A percentile compares a stretch with the other conserved stretches of the same genome.
Conservation (phyloP, 2,888 invertebrate species). For the Lepidochrysops patricia region DNA sequence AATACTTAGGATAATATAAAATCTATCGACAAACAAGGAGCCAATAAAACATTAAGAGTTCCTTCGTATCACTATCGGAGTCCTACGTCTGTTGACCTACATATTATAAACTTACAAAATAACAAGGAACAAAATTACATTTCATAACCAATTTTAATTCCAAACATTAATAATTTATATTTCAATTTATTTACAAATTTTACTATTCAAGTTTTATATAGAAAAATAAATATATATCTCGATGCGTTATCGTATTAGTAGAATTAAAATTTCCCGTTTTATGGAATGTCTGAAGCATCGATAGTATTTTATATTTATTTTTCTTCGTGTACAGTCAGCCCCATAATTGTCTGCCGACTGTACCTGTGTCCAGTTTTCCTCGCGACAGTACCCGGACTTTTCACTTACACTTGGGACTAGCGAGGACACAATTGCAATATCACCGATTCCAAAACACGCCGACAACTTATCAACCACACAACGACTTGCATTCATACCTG, state of each 20-base stretch:
- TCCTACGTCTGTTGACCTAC: background rate
- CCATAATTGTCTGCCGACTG: background rate
- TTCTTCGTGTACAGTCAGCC: background rate
- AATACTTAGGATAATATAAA: background rate
- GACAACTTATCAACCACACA: conserved; percentile 59
- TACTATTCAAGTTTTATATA: background rate
- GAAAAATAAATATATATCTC: conserved; percentile 7
- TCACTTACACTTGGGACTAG: background rate
- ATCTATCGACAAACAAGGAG: background rate
- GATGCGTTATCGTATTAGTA: conserved; percentile 3
- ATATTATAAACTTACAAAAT: background rate
- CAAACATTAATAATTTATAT: background rate
- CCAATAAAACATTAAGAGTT: background rate
- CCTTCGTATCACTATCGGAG: background rate
- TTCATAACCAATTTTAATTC: background rate
- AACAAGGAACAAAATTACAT: background rate
- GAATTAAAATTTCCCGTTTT: background rate
- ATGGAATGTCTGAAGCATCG: conserved; percentile 11
- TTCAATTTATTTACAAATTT: conserved; percentile 9
- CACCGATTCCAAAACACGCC: conserved; percentile 39
- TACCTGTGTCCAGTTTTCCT: background rate
- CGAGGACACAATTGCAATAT: conserved; percentile 50
- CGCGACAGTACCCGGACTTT: background rate
- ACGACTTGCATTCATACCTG: conserved; percentile 70
- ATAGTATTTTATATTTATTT: conserved; percentile 1